Conservation (phyloP, 2,113 vertebrate genomes). For the Cervus canadensis region DNA sequence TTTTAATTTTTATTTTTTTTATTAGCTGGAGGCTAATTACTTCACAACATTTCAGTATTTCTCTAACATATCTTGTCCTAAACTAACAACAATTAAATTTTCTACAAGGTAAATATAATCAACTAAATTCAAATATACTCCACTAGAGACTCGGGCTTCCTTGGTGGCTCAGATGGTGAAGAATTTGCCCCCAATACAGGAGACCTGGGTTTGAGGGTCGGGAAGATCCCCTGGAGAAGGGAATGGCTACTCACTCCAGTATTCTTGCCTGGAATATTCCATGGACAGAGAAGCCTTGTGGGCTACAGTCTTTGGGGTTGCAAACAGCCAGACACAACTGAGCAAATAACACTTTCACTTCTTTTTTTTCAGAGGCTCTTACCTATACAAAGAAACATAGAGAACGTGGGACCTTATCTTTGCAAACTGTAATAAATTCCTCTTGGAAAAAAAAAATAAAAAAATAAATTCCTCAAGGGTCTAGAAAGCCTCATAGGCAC, state of each 20-base stretch:
- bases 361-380: not conserved
- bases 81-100: not conserved
- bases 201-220: not conserved
- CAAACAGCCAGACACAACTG: not conserved
- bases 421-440: not conserved
- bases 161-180: not conserved
- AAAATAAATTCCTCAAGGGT: not conserved
- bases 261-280: not conserved
- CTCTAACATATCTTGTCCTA: not conserved
- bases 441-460: not conserved
- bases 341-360: not conserved
- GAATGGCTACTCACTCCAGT: not conserved
- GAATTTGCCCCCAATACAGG: not conserved
- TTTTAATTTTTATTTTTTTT: too few species aligned
- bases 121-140: not conserved
- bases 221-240: not conserved
- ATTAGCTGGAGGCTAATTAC: too few species aligned
- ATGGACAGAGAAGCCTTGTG: not conserved
- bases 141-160: not conserved
- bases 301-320: not conserved
- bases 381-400: not conserved
- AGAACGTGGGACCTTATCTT: not conserved
- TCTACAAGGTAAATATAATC: not conserved
- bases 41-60: not conserved
- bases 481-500: not conserved